Percentiles rank a stretch among this genome's conserved stretches.
phyloP scores from a whole-genome alignment of 2,113 vertebrate genomes.

The Calidris pygmaea region DNA sequence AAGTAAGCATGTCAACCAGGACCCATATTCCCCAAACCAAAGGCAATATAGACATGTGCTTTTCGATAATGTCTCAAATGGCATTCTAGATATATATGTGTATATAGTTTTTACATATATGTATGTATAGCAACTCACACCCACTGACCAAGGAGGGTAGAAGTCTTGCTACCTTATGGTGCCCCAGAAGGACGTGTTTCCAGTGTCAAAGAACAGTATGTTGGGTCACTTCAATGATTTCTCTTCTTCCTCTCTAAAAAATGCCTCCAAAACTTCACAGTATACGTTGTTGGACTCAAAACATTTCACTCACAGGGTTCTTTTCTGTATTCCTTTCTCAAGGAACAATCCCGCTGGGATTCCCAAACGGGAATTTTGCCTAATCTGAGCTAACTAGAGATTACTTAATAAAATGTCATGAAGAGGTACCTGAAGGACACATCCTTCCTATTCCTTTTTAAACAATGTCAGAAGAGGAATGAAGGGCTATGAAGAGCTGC shows the following conservation, averaged over 20 bases:
- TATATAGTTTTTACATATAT: neutral
- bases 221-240: neutral
- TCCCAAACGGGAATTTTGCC: neutral
- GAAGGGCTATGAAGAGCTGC: neutral
- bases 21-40: neutral
- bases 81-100: neutral
- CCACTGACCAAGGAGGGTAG: neutral
- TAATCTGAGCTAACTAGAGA: neutral
- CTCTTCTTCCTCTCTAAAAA: neutral
- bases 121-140: neutral
- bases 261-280: neutral
- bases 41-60: neutral
- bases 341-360: neutral
- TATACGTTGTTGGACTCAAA: fast-evolving
- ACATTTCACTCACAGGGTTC: neutral
- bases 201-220: neutral
- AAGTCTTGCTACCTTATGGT: neutral
- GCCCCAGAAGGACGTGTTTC: neutral
- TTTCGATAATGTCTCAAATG: neutral
- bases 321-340: neutral
- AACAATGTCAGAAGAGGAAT: neutral
- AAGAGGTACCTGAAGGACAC: neutral
- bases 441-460: neutral
- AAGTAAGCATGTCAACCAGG: neutral
- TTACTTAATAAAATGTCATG: neutral